Evolutionary conservation across 2,888 invertebrate genomes (phyloP), one percentile per base, ranked within the genome.

Genomic region (Hetaerina titia): DNA sequence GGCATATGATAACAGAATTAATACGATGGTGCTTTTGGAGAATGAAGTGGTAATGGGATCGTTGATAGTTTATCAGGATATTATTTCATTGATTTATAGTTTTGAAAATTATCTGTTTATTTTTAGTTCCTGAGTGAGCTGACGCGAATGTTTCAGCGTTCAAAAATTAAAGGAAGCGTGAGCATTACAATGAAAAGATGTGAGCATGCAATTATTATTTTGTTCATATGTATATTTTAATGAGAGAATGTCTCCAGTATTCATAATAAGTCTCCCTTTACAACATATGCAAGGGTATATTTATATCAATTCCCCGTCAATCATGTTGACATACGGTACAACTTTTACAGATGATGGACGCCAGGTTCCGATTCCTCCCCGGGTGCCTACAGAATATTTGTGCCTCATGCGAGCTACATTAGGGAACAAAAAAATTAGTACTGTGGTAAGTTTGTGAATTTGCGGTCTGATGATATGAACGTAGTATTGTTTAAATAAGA

Each of bases 101-200:
- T 15, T 15, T n/a, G 15, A 45, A 22, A 17, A 64, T 56, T 95
- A 95, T 95, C 95, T 95, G 95, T 96, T 95, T 96, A 96, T 95
- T 98, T 98, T 96, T 97, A 99, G 98, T 99, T 99, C 97, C 97
- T 99, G 96, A 97, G 97, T 95, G 99, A 99, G 97, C 97, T 99
- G 95, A 98, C 98, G 90, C 98, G 98, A 96, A 97, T 99, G 96
- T 99, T 99, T 96, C 98, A 98, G 97, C 98, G 98, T 96, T 98
- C 99, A n/a, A 98, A 98, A 96, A 96, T 97, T 95, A 97, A 98
- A 95, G 99, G 99, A 94, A 98, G 98, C 90, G 98, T 99, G 94
- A 98, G 98, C 81, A 98, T 99, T 97, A 99, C 99, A 88, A 99
- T 99, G 97, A 99, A 99, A 97, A 98, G 98, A 97, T 99, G 99